Percentiles rank a stretch among this genome's conserved stretches.
phyloP scores from a whole-genome alignment of 2,113 vertebrate genomes.

The Thermophis baileyi region DNA sequence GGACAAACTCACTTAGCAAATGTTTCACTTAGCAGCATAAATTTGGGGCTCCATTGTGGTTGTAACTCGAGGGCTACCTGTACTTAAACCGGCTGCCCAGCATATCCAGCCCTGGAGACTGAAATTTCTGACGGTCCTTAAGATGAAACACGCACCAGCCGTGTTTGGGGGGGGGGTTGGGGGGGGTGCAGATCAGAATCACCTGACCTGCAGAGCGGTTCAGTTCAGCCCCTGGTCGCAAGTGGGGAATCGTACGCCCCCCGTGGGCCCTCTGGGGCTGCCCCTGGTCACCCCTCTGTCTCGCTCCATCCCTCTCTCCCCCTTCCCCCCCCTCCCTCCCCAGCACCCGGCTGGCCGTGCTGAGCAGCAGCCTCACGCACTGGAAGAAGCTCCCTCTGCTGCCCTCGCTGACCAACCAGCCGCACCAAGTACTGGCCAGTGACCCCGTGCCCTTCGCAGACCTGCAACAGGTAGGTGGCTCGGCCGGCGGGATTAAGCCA shows the following conservation, averaged over 20 bases:
- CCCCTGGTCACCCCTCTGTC: background rate
- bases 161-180: accelerated
- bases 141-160: background rate
- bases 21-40: background rate
- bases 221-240: accelerated
- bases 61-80: background rate
- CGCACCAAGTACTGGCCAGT: slow-evolving; percentile 92
- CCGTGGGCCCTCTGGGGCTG: background rate
- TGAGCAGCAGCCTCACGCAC: slow-evolving; percentile 83
- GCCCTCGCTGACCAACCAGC: slow-evolving; percentile 89
- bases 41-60: no score
- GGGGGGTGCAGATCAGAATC: background rate
- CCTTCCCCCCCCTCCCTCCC: background rate
- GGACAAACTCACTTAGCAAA: no score
- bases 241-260: accelerated
- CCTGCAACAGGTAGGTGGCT: slow-evolving; percentile 83
- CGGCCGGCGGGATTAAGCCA: background rate
- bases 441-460: slow-evolving; percentile 88
- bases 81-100: no score
- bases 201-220: background rate
- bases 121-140: background rate
- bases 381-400: slow-evolving; percentile 85
- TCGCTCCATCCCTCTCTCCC: background rate
- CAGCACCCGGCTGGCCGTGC: slow-evolving; percentile 84
- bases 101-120: accelerated